Evolutionary conservation across 2,888 invertebrate species (phyloP).

Genomic region (Sarcophaga variegata): DNA sequence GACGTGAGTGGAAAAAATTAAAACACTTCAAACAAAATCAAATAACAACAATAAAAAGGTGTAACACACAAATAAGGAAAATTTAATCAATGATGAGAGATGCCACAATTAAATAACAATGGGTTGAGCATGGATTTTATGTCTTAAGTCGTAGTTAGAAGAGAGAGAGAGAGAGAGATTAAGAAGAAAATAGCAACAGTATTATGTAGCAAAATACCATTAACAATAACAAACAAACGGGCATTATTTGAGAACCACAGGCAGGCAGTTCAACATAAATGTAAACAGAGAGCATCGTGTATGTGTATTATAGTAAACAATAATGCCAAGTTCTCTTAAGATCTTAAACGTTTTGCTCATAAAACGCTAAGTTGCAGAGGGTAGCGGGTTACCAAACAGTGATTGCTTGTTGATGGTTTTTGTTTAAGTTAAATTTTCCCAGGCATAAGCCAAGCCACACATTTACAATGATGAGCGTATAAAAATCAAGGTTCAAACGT

Average conservation of each 20-base stretch:
- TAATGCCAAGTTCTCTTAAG: neutral
- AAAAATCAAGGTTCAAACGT: conserved; percentile 62
- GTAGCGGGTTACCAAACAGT: conserved; percentile 4
- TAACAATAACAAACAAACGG: neutral
- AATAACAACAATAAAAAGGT: conserved; percentile 40
- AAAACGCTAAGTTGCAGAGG: conserved; percentile 14
- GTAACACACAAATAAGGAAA: conserved; percentile 40
- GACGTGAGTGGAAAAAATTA: conserved; percentile 63
- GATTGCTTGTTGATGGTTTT: conserved; percentile 37
- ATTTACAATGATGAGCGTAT: conserved; percentile 38
- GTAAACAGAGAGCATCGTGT: neutral
- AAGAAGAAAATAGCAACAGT: neutral
- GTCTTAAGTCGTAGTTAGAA: conserved; percentile 1
- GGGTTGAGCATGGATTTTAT: neutral
- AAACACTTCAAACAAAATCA: conserved; percentile 49
- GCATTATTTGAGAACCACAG: neutral
- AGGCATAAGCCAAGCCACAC: conserved; percentile 39
- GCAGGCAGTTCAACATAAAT: neutral
- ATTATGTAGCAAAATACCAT: neutral
- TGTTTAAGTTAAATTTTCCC: conserved; percentile 62
- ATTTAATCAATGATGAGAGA: conserved; percentile 43
- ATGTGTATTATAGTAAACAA: neutral
- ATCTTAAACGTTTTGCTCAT: neutral
- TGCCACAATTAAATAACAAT: conserved; percentile 26
- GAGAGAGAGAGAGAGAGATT: neutral